Percentiles rank a stretch among this genome's conserved stretches.
Conservation (phyloP, 37 sponge, comb jelly and placozoan genomes). For the Geodia barretti region DNA sequence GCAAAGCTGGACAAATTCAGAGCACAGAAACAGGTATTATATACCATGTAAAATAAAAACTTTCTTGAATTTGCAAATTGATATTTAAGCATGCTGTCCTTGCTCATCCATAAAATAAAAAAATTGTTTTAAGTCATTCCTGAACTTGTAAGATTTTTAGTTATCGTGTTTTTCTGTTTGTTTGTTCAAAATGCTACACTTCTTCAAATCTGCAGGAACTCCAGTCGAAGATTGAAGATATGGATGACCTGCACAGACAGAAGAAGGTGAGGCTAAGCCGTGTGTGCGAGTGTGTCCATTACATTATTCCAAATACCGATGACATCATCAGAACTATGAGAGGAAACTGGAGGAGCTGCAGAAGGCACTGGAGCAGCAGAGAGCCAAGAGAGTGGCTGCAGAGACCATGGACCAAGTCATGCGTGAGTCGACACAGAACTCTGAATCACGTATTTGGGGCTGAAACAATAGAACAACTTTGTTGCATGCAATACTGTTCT, state of each 20-base stretch:
- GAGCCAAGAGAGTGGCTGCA: not conserved
- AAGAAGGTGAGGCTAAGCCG: slow-evolving; percentile 19
- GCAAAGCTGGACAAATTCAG: not conserved
- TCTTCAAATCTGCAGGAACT: not conserved
- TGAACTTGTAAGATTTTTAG: too few species aligned
- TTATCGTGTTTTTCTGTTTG: too few species aligned
- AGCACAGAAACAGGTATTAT: not conserved
- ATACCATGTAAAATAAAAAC: too few species aligned
- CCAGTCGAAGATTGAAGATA: slow-evolving; percentile 30
- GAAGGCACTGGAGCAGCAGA: slow-evolving; percentile 5
- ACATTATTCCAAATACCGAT: not conserved
- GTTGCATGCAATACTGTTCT: too few species aligned
- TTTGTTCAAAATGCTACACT: too few species aligned
- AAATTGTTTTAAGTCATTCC: too few species aligned
- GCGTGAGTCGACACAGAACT: not conserved
- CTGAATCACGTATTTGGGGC: too few species aligned
- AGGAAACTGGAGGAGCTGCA: slow-evolving; percentile 38
- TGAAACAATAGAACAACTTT: too few species aligned
- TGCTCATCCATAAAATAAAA: too few species aligned
- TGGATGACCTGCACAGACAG: slow-evolving; percentile 40
- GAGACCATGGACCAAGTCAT: not conserved
- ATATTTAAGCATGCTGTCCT: too few species aligned
- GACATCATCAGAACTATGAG: slow-evolving; percentile 29
- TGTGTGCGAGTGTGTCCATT: not conserved
- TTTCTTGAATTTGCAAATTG: too few species aligned